Conservation (phyloP, 2,113 vertebrate species). For the Oxygymnocypris stewartii region DNA sequence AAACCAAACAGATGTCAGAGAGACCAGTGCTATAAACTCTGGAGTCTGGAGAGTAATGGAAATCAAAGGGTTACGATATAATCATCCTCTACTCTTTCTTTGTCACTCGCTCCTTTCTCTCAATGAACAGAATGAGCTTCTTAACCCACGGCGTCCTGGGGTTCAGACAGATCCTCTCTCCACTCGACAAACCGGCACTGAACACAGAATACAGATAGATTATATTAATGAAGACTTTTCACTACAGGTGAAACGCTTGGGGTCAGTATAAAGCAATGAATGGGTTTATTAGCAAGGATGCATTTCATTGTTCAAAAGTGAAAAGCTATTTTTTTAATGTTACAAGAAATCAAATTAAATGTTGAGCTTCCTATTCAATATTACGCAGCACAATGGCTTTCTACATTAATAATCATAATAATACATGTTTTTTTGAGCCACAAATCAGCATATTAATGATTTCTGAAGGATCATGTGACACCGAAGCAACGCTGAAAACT, state of each 20-base stretch:
- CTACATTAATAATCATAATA: too few relatives aligned
- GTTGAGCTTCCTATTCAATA: too few relatives aligned
- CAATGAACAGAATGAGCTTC: conserved; percentile 68
- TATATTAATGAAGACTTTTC: background rate
- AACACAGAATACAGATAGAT: background rate
- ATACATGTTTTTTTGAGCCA: too few relatives aligned
- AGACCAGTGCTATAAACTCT: background rate
- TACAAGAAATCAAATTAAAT: background rate
- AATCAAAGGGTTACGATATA: background rate
- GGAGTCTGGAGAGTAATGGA: background rate
- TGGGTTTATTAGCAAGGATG: background rate
- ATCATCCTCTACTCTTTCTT: conserved; percentile 14
- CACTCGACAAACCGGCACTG: conserved; percentile 69
- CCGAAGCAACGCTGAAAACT: too few relatives aligned
- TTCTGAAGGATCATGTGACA: too few relatives aligned
- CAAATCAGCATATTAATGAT: too few relatives aligned
- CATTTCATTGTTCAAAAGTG: background rate
- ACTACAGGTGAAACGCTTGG: background rate
- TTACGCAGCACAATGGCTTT: too few relatives aligned
- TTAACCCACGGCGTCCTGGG: conserved; percentile 71
- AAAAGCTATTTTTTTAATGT: background rate
- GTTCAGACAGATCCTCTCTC: conserved; percentile 73
- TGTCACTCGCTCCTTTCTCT: conserved; percentile 55
- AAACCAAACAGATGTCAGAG: background rate
- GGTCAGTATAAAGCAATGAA: background rate